Evolutionary conservation across 2,888 invertebrate genomes (phyloP).

Genomic region (Eurois occulta): DNA sequence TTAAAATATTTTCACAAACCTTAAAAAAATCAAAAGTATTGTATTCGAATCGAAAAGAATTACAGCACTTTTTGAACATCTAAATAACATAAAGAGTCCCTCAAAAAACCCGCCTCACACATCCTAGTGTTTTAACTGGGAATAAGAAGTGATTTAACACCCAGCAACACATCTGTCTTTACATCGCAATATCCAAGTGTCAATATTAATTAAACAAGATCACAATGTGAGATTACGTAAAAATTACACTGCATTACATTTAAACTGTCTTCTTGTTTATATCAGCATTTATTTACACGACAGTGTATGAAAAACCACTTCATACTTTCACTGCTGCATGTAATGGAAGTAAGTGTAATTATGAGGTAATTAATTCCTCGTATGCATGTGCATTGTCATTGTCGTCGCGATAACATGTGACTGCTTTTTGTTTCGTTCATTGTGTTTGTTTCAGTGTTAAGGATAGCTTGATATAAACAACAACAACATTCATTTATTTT

Average conservation of each 20-base stretch:
- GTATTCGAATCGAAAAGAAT: not conserved
- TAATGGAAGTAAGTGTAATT: slow-evolving; percentile 44
- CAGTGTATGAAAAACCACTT: slow-evolving; percentile 48
- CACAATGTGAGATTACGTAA: slow-evolving; percentile 38
- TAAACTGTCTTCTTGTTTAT: slow-evolving; percentile 21
- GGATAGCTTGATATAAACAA: not conserved
- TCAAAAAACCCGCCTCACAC: not conserved
- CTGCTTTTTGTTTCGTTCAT: slow-evolving; percentile 10
- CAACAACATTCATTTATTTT: too few species aligned
- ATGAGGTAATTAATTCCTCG: slow-evolving; percentile 47
- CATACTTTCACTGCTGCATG: slow-evolving; percentile 62
- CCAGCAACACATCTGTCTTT: not conserved
- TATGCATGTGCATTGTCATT: slow-evolving; percentile 46
- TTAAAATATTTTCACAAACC: slow-evolving; percentile 6
- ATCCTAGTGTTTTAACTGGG: not conserved
- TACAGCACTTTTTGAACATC: not conserved
- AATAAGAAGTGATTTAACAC: not conserved
- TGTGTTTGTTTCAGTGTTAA: slow-evolving; percentile 23
- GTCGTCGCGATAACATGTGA: slow-evolving; percentile 1
- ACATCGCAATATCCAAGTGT: slow-evolving; percentile 27
- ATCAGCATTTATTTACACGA: slow-evolving; percentile 34
- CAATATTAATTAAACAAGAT: slow-evolving; percentile 54
- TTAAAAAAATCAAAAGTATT: not conserved
- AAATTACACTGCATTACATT: slow-evolving; percentile 30
- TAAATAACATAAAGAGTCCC: not conserved